Evolutionary conservation across 2,888 invertebrate species (phyloP).

Genomic region (Blera fallax): DNA sequence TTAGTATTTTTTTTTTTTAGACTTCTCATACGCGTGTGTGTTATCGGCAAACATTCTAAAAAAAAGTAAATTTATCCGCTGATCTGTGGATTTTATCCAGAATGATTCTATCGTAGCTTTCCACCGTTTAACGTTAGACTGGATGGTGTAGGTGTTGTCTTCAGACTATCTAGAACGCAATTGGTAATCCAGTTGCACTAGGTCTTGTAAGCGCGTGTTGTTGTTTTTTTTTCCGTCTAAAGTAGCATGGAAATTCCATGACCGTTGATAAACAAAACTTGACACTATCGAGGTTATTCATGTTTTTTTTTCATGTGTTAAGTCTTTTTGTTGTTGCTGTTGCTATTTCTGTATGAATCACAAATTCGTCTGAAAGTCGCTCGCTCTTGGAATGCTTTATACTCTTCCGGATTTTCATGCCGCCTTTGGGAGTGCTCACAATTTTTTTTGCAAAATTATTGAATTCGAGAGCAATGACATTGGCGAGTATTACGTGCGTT

Average conservation of each 20-base stretch:
- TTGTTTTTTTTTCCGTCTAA: background rate
- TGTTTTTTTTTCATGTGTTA: background rate
- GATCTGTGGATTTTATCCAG: constrained; percentile 11
- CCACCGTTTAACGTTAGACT: background rate
- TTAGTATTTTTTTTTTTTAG: background rate
- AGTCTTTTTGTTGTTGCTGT: background rate
- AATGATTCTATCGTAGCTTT: background rate
- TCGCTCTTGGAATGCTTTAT: background rate
- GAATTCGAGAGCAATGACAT: constrained; percentile 54
- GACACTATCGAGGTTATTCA: constrained; percentile 29
- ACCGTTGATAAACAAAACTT: constrained; percentile 42
- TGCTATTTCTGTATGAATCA: constrained; percentile 31
- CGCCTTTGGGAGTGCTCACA: background rate
- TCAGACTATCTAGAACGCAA: background rate
- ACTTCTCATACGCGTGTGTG: background rate
- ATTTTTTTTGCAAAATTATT: constrained; percentile 20
- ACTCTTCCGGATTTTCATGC: constrained; percentile 39
- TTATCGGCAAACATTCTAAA: constrained; percentile 1
- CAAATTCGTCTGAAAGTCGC: constrained; percentile 4
- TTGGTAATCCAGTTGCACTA: background rate
- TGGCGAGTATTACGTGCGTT: constrained; percentile 18
- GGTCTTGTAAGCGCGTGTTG: background rate
- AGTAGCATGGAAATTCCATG: background rate
- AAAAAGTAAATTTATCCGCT: background rate
- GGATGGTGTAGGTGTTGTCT: constrained; percentile 6